Evolutionary conservation across 2,113 vertebrate species (phyloP).

Genomic region (Laticauda laticaudata): DNA sequence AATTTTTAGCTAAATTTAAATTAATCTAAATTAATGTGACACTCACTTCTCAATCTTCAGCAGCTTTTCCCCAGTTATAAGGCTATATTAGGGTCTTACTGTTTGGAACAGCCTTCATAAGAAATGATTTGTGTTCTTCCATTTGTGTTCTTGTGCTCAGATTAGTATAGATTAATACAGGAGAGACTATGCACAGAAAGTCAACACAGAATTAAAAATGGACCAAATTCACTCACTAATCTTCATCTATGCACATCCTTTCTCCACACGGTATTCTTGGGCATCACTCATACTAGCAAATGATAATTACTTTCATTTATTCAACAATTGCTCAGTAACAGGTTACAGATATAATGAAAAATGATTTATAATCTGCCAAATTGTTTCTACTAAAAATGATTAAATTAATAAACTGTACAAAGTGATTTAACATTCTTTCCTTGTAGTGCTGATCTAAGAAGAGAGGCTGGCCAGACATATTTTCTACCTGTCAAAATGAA

Average conservation of each 20-base stretch:
- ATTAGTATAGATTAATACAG: neutral
- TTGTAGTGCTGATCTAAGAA: neutral
- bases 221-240: neutral
- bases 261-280: neutral
- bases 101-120: neutral
- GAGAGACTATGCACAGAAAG: neutral
- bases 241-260: neutral
- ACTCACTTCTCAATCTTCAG: neutral
- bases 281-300: neutral
- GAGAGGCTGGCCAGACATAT: neutral
- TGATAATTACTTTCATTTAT: neutral
- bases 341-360: neutral
- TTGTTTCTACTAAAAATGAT: neutral
- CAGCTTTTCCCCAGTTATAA: neutral
- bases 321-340: neutral
- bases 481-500: neutral
- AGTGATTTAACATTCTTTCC: neutral
- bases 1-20: neutral
- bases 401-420: neutral
- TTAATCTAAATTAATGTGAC: neutral
- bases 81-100: neutral
- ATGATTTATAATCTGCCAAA: neutral
- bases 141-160: neutral
- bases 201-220: neutral
- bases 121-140: neutral